These are phyloP conservation scores for Neosilurus hyrtlii DNA, from an alignment of 2,797 vertebrate genomes.

Conservation along the genomic window DNA sequence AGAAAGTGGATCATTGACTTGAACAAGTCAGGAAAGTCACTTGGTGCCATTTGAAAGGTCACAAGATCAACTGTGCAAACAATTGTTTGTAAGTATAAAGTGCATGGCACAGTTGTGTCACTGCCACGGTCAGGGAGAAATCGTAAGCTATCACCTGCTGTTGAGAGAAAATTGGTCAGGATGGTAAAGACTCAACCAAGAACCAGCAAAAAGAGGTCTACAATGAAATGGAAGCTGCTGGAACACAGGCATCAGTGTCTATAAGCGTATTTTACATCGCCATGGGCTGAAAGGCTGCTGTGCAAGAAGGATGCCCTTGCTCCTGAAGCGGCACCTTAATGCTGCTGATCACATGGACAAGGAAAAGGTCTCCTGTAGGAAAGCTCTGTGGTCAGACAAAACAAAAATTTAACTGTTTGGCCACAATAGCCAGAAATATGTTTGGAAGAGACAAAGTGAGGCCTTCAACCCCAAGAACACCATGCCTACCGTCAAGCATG, in stretches of 20 bases:
- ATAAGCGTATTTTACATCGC: neutral
- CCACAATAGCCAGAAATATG: too few relatives aligned
- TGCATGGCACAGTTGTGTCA: too few relatives aligned
- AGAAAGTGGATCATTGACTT: too few relatives aligned
- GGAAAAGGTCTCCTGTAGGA: neutral
- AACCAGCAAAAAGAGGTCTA: neutral
- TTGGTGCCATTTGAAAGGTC: neutral
- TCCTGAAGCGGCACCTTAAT: slow-evolving; percentile 7
- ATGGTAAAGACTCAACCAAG: neutral
- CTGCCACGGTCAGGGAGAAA: neutral
- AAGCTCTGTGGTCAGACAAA: too few relatives aligned
- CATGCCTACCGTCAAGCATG: too few relatives aligned
- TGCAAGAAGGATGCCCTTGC: too few relatives aligned
- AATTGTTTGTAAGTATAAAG: neutral
- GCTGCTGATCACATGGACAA: slow-evolving; percentile 7
- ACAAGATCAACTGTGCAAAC: neutral
- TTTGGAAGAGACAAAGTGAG: too few relatives aligned
- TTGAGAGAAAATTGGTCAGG: neutral
- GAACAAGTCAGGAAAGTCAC: too few relatives aligned
- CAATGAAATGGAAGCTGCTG: neutral
- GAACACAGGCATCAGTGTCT: neutral
- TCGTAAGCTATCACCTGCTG: neutral
- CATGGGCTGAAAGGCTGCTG: too few relatives aligned
- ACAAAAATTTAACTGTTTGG: too few relatives aligned
- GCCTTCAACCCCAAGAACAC: too few relatives aligned